Conservation (phyloP, 2,888 invertebrate species). For the Heliconius aoede region DNA sequence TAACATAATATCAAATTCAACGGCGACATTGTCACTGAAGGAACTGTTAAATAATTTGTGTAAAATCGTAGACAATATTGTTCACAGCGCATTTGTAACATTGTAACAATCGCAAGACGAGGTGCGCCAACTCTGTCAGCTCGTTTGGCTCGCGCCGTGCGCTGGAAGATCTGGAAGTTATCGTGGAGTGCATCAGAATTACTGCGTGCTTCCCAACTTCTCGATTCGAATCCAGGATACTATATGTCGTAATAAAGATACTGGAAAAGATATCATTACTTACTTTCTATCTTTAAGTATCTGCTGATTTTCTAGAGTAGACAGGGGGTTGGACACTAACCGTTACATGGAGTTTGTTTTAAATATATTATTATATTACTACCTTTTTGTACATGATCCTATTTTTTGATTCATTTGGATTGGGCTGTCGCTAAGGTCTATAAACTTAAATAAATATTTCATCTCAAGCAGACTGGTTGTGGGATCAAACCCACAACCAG, state of each 20-base stretch:
- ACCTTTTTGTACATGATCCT: not conserved
- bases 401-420: too few relatives aligned
- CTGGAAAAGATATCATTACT: conserved; percentile 56
- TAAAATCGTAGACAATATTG: conserved; percentile 29
- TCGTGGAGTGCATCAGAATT: conserved; percentile 78
- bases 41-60: conserved; percentile 6
- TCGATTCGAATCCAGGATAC: conserved; percentile 67
- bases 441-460: too few relatives aligned
- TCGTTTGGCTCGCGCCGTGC: conserved; percentile 72
- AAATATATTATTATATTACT: too few relatives aligned
- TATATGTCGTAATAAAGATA: conserved; percentile 52
- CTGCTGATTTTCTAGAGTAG: not conserved
- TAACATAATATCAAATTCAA: conserved; percentile 1
- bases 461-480: too few relatives aligned
- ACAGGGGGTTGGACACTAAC: too few relatives aligned
- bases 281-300: not conserved
- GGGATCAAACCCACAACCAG: too few relatives aligned
- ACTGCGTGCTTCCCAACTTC: conserved; percentile 73
- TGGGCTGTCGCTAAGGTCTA: too few relatives aligned
- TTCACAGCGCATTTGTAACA: conserved; percentile 50
- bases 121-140: conserved; percentile 71
- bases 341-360: not conserved
- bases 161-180: conserved; percentile 76
- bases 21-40: not conserved
- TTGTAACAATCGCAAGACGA: conserved; percentile 54